These are phyloP conservation scores for Pterois miles DNA, from an alignment of 2,797 vertebrate genomes.

Conservation along the genomic window DNA sequence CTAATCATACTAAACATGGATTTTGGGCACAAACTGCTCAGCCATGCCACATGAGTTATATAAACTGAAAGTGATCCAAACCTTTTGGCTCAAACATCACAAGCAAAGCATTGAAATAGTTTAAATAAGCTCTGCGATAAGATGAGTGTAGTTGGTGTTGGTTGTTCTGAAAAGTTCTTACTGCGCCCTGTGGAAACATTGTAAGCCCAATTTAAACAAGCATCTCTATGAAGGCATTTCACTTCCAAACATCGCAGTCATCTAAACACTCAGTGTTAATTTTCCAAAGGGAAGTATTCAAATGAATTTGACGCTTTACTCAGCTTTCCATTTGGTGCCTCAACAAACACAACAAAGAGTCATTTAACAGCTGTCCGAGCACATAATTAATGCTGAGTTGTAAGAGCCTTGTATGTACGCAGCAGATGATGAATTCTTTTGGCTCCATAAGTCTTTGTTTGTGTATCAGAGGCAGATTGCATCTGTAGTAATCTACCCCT, in stretches of 20 bases:
- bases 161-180: neutral
- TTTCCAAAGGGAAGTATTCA: neutral
- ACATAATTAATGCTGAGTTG: neutral
- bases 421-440: neutral
- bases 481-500: constrained; percentile 7
- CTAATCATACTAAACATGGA: neutral
- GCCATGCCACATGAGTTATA: neutral
- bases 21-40: neutral
- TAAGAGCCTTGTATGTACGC: neutral
- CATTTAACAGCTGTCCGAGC: neutral
- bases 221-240: neutral
- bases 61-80: neutral
- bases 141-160: neutral
- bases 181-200: neutral
- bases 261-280: neutral
- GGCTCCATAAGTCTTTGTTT: neutral
- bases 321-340: neutral
- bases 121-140: neutral
- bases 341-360: constrained; percentile 2
- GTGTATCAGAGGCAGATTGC: constrained; percentile 7
- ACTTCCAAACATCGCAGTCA: neutral
- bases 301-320: neutral
- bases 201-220: neutral
- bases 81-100: neutral
- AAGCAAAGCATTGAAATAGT: neutral